Conservation (phyloP, 2,888 invertebrate genomes). For the Phyllotreta striolata region DNA sequence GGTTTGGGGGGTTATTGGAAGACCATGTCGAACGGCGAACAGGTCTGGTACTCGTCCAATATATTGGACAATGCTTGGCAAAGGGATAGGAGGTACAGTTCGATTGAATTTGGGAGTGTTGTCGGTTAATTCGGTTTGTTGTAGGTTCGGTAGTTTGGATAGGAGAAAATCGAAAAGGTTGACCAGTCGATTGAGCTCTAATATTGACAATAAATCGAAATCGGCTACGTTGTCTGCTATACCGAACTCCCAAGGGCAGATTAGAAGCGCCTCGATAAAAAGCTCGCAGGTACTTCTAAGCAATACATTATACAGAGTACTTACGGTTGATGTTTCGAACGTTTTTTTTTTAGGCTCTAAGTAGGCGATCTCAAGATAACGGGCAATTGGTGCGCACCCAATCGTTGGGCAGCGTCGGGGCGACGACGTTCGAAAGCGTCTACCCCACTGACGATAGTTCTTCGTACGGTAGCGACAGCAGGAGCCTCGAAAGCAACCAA, state of each 20-base stretch:
- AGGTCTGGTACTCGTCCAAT: conserved; percentile 57
- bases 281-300: conserved; percentile 49
- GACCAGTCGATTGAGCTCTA: conserved; percentile 57
- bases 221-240: conserved; percentile 55
- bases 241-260: conserved; percentile 52
- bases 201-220: conserved; percentile 57
- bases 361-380: conserved; percentile 55
- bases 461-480: conserved; percentile 59
- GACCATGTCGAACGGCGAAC: conserved; percentile 56
- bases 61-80: conserved; percentile 54
- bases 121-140: conserved; percentile 31
- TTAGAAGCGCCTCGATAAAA: conserved; percentile 52
- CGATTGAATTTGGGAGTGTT: neutral
- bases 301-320: neutral
- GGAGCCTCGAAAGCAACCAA: conserved; percentile 52
- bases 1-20: conserved; percentile 61
- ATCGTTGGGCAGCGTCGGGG: conserved; percentile 67
- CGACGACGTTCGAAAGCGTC: conserved; percentile 58
- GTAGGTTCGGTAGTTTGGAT: conserved; percentile 69
- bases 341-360: conserved; percentile 47
- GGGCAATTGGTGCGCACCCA: conserved; percentile 65
- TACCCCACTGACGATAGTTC: conserved; percentile 61
- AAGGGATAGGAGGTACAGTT: conserved; percentile 56
- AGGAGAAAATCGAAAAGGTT: conserved; percentile 63
- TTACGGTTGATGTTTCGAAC: neutral